These are phyloP conservation scores for Drosophila longiperda DNA, from an alignment of 2,888 invertebrate species.

Conservation along the genomic window DNA sequence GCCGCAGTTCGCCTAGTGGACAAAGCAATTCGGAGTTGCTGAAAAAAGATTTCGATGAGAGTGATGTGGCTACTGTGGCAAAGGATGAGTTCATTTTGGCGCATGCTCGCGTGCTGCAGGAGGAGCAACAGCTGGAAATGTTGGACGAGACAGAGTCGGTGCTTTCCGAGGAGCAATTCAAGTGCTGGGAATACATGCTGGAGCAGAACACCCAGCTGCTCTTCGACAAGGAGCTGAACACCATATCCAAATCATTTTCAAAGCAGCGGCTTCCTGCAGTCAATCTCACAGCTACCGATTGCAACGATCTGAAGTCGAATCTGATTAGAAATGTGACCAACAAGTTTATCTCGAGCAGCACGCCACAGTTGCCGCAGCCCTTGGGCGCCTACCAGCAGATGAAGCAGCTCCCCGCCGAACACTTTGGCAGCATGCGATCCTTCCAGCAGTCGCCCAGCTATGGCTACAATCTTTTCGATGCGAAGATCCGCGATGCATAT, in stretches of 20 bases:
- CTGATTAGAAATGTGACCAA: slow-evolving; percentile 77
- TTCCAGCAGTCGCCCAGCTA: slow-evolving; percentile 88
- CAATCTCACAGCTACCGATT: slow-evolving; percentile 49
- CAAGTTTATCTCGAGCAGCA: slow-evolving; percentile 89
- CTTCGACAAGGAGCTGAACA: slow-evolving; percentile 94
- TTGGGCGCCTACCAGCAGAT: slow-evolving; percentile 50
- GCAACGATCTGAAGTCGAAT: slow-evolving; percentile 77
- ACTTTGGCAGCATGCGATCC: slow-evolving; percentile 92
- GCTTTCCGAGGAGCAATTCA: slow-evolving; percentile 93
- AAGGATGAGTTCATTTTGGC: slow-evolving; percentile 83
- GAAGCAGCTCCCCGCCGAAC: slow-evolving; percentile 83
- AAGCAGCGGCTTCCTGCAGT: slow-evolving; percentile 73
- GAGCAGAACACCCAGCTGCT: slow-evolving; percentile 95
- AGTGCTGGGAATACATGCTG: slow-evolving; percentile 97
- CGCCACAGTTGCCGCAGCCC: slow-evolving; percentile 87
- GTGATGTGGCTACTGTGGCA: slow-evolving; percentile 45
- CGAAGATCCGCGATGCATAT: slow-evolving; percentile 64
- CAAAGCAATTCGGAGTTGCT: slow-evolving; percentile 90
- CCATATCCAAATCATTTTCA: slow-evolving; percentile 88
- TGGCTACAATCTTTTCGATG: slow-evolving; percentile 74
- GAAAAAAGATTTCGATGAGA: slow-evolving; percentile 64
- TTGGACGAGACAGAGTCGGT: slow-evolving; percentile 87
- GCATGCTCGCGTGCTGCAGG: slow-evolving; percentile 86
- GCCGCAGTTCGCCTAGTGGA: slow-evolving; percentile 92
- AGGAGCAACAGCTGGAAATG: slow-evolving; percentile 86